Percentiles rank a stretch among this genome's conserved stretches.
phyloP scores from a whole-genome alignment of 2,797 vertebrate genomes.

The Acestrorhynchus altus region DNA sequence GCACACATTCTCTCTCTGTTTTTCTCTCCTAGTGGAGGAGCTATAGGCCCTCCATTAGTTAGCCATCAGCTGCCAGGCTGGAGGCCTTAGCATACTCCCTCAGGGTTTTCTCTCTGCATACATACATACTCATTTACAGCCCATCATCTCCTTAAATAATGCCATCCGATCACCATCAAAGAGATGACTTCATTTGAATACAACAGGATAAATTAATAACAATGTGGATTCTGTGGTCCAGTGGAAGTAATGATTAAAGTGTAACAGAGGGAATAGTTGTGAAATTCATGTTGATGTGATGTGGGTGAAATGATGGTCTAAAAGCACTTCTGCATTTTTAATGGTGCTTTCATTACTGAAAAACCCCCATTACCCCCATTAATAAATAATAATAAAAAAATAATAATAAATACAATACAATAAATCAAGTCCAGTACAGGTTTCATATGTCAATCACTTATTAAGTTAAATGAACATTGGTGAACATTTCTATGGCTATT shows the following conservation, averaged over 20 bases:
- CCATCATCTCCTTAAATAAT: conserved; percentile 50
- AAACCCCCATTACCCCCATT: too few relatives aligned
- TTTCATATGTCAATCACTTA: too few relatives aligned
- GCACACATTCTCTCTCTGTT: conserved; percentile 19
- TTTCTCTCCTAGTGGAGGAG: conserved; percentile 30
- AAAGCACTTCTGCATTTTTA: not conserved
- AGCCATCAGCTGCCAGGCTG: conserved; percentile 41
- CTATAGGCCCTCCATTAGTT: conserved; percentile 35
- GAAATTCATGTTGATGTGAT: conserved; percentile 4
- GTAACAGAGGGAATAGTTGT: not conserved
- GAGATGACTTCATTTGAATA: conserved; percentile 53
- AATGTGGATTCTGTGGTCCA: conserved; percentile 28
- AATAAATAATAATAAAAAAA: not conserved
- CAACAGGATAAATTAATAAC: conserved; percentile 43
- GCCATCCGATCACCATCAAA: conserved; percentile 45
- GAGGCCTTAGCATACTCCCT: conserved; percentile 32
- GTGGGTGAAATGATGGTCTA: not conserved
- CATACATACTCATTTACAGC: conserved; percentile 51
- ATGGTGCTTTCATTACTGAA: too few relatives aligned
- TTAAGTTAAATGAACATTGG: too few relatives aligned
- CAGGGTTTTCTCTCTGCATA: conserved; percentile 43
- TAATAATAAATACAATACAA: too few relatives aligned
- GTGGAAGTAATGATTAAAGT: conserved; percentile 20
- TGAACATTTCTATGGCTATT: too few relatives aligned
- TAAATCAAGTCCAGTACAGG: too few relatives aligned